A percentile compares a stretch with the other conserved stretches of the same genome.
These are phyloP conservation scores for Oxytorus armatus DNA, from an alignment of 2,888 invertebrate genomes.

Conservation along the genomic window DNA sequence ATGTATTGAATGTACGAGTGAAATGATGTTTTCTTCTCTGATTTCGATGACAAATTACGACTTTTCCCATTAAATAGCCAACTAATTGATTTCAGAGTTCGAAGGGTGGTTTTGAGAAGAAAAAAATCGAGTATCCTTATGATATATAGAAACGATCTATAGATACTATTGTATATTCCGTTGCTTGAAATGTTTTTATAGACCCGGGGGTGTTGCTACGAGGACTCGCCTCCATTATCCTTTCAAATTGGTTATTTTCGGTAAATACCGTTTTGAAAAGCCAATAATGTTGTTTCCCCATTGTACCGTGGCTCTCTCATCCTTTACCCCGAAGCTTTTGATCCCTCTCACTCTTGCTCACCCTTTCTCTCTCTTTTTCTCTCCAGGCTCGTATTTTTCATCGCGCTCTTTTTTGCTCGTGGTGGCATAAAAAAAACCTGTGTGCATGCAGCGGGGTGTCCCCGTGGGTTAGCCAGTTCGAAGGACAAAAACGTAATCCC, in stretches of 20 bases:
- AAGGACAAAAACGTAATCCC: slow-evolving; percentile 82
- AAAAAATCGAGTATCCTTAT: too few species aligned
- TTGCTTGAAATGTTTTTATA: slow-evolving; percentile 58
- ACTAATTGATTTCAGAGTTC: not conserved
- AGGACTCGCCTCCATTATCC: slow-evolving; percentile 77
- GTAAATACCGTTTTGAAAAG: slow-evolving; percentile 84
- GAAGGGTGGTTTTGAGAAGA: slow-evolving; percentile 4
- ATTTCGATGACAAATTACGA: slow-evolving; percentile 4
- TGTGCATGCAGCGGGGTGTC: slow-evolving; percentile 73
- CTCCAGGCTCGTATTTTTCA: slow-evolving; percentile 51
- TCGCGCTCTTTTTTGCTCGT: slow-evolving; percentile 67
- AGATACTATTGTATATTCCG: slow-evolving; percentile 13
- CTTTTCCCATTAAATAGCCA: not conserved
- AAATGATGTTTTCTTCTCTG: not conserved
- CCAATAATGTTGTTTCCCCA: slow-evolving; percentile 84
- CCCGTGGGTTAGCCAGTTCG: slow-evolving; percentile 69
- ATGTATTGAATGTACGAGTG: not conserved
- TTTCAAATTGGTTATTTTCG: slow-evolving; percentile 84
- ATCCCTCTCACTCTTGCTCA: slow-evolving; percentile 61
- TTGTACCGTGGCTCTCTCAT: slow-evolving; percentile 73
- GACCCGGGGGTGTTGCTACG: slow-evolving; percentile 73
- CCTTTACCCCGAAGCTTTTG: slow-evolving; percentile 60
- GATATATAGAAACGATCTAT: too few species aligned
- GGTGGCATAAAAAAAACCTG: slow-evolving; percentile 69
- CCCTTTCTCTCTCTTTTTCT: slow-evolving; percentile 40